Base-by-base conservation (phyloP, 2,113 vertebrate genomes). In the Cromileptes altivelis region DNA sequence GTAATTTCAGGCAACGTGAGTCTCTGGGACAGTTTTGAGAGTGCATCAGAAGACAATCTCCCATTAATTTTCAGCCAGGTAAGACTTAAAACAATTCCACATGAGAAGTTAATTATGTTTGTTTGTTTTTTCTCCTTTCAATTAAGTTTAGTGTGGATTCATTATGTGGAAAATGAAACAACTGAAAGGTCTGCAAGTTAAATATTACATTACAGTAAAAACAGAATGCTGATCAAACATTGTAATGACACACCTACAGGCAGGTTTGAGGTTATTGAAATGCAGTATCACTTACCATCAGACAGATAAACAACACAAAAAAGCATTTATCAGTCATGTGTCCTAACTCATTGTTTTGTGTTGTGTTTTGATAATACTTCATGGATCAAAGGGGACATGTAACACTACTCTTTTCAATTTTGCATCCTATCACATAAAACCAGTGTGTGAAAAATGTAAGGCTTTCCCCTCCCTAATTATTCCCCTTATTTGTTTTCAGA, bases 1-100 rank as follows among this genome's bases (percentile, higher is more conserved):
- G 42, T 87, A 3, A 53, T 90, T 92, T 78, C 78, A 96, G 95
- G 85, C 15, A 92, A 90, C 75, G 52, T 27, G 52, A 94, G 57
- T 70, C 42, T 90, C 11, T 94, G 84, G 92, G 64, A 18, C 47
- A 67, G 23, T 62, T 74, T 93, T 80, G 84, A 65, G 45, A 85
- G 45, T 19, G 11, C 86, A 37, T 85, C 92, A 69, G 8, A 52
- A 3, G 62, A 68, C 53, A 85, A 87, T 70, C 0, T 91, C 33
- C 52, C 84, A 4, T 37, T 81, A n/a, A 70, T 93, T 17, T 53
- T 89, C 37, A 65, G 71, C 27, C 84, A 94, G 93, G 95, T 96
- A 80, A 89, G 79, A 2, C 9, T 14, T 11, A n/a, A 61, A 53
- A 49, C 21, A 47, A 2, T 10, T 1, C 21, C 13, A 37, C 1